These are phyloP conservation scores for Pardalotus punctatus DNA, from an alignment of 2,113 vertebrate genomes.

Conservation along the genomic window DNA sequence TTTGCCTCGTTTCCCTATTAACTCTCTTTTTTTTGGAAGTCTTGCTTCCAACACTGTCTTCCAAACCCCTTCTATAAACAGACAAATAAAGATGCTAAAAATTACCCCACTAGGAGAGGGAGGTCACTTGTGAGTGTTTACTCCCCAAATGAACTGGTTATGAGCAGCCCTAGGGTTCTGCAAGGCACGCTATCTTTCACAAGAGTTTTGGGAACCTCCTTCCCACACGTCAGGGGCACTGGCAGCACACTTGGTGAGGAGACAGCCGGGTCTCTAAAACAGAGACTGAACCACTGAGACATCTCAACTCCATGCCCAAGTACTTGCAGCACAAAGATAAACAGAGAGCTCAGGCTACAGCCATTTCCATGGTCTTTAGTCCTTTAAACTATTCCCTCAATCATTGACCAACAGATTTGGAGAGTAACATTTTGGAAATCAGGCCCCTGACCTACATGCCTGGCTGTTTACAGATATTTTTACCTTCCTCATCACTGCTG, in stretches of 20 bases:
- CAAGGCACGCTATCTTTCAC: not conserved
- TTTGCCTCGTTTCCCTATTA: not conserved
- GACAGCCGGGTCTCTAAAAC: not conserved
- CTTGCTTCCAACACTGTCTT: not conserved
- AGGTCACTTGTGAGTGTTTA: not conserved
- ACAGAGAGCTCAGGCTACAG: not conserved
- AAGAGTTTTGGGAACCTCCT: not conserved
- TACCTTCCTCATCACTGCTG: slow-evolving; percentile 94
- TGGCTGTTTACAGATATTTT: not conserved
- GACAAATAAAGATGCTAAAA: slow-evolving; percentile 1
- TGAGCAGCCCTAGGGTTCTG: not conserved
- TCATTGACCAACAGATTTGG: not conserved
- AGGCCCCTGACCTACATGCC: not conserved
- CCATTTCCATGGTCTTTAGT: not conserved
- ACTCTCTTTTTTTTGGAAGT: not conserved
- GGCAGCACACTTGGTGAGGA: not conserved
- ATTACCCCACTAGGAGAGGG: not conserved
- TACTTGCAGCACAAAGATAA: not conserved
- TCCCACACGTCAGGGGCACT: not conserved
- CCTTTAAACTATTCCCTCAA: not conserved
- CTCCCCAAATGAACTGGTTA: not conserved
- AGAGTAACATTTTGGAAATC: not conserved
- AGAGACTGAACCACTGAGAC: not conserved
- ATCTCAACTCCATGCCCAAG: not conserved
- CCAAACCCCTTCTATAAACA: slow-evolving; percentile 38